These are phyloP conservation scores for Popillia japonica DNA, from an alignment of 1,140 invertebrate genomes.

Conservation along the genomic window DNA sequence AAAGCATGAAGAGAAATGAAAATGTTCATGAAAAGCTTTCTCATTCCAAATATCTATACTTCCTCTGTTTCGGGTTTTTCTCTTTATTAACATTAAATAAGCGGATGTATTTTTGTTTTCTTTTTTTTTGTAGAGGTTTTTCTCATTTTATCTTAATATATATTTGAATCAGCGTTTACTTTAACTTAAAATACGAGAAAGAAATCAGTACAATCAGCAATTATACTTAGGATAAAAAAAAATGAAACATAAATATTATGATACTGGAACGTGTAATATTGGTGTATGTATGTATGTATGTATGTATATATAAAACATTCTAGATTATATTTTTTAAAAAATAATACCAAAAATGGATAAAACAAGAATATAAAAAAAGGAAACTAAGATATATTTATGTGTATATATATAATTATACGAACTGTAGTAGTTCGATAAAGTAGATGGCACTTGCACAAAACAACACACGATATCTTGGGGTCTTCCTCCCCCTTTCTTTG, in stretches of 20 bases:
- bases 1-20: not conserved
- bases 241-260: not conserved
- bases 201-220: not conserved
- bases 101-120: not conserved
- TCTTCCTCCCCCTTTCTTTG: too few species aligned
- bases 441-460: not conserved
- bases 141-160: not conserved
- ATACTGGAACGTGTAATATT: constrained; percentile 7
- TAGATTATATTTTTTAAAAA: too few species aligned
- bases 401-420: too few species aligned
- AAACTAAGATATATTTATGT: too few species aligned
- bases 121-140: constrained; percentile 23
- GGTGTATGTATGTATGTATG: not conserved
- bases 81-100: not conserved
- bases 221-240: not conserved
- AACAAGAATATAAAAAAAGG: not conserved
- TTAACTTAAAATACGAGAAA: not conserved
- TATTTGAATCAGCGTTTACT: not conserved
- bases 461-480: not conserved
- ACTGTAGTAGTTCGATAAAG: constrained; percentile 12
- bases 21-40: not conserved
- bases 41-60: not conserved
- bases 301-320: constrained; percentile 27
- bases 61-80: not conserved
- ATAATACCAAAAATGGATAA: not conserved